These are phyloP conservation scores for Rhea pennata DNA, from an alignment of 2,113 vertebrate species.

Conservation along the genomic window DNA sequence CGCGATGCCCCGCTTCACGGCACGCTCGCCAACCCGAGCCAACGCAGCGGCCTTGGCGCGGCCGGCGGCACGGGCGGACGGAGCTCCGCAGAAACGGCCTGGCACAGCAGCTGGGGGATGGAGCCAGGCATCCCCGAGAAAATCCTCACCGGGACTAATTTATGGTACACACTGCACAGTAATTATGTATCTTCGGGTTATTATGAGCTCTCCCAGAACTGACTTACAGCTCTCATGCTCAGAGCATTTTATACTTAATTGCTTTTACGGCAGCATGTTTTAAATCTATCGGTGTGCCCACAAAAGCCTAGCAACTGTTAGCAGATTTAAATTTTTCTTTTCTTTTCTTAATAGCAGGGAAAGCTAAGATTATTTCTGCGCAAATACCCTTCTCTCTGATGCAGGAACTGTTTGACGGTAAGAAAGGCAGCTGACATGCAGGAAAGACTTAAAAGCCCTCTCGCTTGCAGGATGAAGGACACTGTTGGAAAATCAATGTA, in stretches of 20 bases:
- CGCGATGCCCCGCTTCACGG: not conserved
- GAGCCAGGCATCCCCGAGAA: not conserved
- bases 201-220: not conserved
- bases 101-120: not conserved
- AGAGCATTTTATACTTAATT: not conserved
- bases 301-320: not conserved
- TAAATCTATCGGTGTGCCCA: not conserved
- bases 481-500: not conserved
- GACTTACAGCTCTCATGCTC: not conserved
- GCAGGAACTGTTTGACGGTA: not conserved
- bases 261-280: not conserved
- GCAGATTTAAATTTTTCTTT: not conserved
- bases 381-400: not conserved
- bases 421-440: not conserved
- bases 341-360: not conserved
- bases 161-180: fast-evolving
- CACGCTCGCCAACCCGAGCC: too few species aligned
- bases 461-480: not conserved
- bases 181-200: not conserved
- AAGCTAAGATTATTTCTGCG: not conserved
- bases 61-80: too few species aligned
- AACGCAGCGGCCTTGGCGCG: too few species aligned
- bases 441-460: not conserved
- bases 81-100: not conserved
- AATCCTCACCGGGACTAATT: not conserved